A percentile compares a stretch with the other conserved stretches of the same genome.
These are phyloP conservation scores for Bimastos eiseni DNA, from an alignment of 2,888 invertebrate genomes.

Conservation along the genomic window DNA sequence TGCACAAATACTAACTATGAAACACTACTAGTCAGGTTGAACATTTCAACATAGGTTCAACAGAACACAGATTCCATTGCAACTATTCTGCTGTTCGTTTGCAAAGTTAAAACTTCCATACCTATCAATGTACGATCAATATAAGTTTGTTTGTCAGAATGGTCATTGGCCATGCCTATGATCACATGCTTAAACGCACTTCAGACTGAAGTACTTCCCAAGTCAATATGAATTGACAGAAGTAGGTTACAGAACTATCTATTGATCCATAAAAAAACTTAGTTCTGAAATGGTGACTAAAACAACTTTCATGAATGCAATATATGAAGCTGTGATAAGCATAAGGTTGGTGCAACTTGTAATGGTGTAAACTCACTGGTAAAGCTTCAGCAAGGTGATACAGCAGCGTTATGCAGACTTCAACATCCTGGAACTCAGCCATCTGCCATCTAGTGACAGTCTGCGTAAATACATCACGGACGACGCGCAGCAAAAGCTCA, in stretches of 20 bases:
- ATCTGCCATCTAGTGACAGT: constrained; percentile 63
- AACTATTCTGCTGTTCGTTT: no score
- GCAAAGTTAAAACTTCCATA: no score
- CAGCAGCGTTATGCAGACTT: constrained; percentile 65
- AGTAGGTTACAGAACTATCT: not conserved
- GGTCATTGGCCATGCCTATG: not conserved
- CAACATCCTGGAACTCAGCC: constrained; percentile 63
- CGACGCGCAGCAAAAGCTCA: constrained; percentile 62
- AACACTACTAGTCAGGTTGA: no score
- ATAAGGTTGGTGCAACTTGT: not conserved
- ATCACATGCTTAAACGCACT: no score
- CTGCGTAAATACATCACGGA: constrained; percentile 60
- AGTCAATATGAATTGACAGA: not conserved
- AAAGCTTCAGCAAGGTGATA: constrained; percentile 66
- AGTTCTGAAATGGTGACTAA: not conserved
- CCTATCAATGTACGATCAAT: no score
- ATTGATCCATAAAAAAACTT: not conserved
- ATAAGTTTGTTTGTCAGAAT: no score
- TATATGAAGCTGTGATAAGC: not conserved
- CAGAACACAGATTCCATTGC: no score
- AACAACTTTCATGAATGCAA: not conserved
- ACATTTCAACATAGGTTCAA: no score
- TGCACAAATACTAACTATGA: no score
- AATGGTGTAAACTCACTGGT: constrained; percentile 48
- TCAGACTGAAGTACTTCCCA: not conserved